phyloP scores from a whole-genome alignment of 2,888 invertebrate genomes.

The Itoplectis maculator region DNA sequence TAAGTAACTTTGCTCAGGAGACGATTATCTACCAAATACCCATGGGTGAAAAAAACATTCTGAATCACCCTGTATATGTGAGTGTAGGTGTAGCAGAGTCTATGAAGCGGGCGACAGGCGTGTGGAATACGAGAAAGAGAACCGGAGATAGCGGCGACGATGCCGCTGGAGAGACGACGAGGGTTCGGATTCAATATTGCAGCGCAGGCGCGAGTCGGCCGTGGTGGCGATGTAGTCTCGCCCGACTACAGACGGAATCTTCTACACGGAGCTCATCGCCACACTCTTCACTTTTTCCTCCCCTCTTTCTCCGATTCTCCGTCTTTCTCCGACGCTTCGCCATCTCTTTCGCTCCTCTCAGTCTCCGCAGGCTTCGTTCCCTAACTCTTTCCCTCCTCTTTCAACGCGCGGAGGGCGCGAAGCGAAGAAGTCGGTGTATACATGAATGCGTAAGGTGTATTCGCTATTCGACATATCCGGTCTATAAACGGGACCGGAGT shows the following conservation, averaged over 20 bases:
- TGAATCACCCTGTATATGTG: too few relatives aligned
- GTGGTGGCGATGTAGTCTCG: conserved; percentile 53
- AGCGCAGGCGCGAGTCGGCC: conserved; percentile 76
- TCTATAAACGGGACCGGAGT: neutral
- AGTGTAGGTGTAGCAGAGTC: conserved; percentile 31
- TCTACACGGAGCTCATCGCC: conserved; percentile 11
- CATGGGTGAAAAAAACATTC: too few relatives aligned
- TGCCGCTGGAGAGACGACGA: conserved; percentile 57
- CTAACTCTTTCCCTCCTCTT: too few relatives aligned
- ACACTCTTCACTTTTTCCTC: neutral
- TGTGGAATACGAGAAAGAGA: conserved; percentile 47
- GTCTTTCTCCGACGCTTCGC: neutral
- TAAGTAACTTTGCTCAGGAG: too few relatives aligned
- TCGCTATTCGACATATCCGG: conserved; percentile 17
- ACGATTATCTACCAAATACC: too few relatives aligned
- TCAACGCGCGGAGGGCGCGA: neutral
- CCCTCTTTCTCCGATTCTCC: neutral
- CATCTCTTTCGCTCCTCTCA: neutral
- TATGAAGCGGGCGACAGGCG: conserved; percentile 36
- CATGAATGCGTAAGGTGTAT: conserved; percentile 17
- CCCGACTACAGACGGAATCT: conserved; percentile 23
- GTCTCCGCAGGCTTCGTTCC: too few relatives aligned
- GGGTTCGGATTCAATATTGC: conserved; percentile 76
- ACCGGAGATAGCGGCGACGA: conserved; percentile 7
- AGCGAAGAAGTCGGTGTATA: conserved; percentile 4